These are phyloP conservation scores for Oscheius sp. DNA, from an alignment of 2,888 invertebrate species.

Conservation along the genomic window DNA sequence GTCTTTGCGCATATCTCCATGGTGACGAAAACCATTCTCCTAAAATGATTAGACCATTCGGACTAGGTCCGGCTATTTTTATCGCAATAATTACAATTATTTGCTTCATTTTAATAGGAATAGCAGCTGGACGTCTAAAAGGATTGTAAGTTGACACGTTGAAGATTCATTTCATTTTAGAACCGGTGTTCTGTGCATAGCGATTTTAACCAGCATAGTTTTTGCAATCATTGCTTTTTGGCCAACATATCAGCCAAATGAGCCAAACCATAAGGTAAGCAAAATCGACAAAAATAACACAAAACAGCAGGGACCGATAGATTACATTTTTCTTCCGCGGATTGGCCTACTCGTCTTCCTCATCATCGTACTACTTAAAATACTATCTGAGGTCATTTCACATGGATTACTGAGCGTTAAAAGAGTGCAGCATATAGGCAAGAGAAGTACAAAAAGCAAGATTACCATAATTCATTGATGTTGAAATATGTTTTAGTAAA, in stretches of 20 bases:
- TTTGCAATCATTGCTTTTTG: constrained; percentile 3
- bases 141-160: constrained; percentile 4
- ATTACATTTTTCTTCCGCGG: constrained; percentile 7
- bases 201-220: neutral
- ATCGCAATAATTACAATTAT: neutral
- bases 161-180: neutral
- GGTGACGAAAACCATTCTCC: neutral
- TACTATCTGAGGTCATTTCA: neutral
- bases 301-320: constrained; percentile 8
- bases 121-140: constrained; percentile 3
- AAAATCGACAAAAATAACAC: neutral
- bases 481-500: neutral
- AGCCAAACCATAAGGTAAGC: neutral
- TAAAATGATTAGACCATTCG: constrained; percentile 19
- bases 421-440: neutral
- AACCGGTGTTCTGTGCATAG: neutral
- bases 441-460: neutral
- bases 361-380: neutral
- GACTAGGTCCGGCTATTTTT: constrained; percentile 21
- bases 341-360: constrained; percentile 5
- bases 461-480: neutral
- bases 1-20: no score
- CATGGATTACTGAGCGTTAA: neutral
- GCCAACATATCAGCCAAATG: constrained; percentile 3
- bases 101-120: neutral